Evolutionary conservation across 1,140 invertebrate species (phyloP).

Genomic region (Drosophila seguyi): DNA sequence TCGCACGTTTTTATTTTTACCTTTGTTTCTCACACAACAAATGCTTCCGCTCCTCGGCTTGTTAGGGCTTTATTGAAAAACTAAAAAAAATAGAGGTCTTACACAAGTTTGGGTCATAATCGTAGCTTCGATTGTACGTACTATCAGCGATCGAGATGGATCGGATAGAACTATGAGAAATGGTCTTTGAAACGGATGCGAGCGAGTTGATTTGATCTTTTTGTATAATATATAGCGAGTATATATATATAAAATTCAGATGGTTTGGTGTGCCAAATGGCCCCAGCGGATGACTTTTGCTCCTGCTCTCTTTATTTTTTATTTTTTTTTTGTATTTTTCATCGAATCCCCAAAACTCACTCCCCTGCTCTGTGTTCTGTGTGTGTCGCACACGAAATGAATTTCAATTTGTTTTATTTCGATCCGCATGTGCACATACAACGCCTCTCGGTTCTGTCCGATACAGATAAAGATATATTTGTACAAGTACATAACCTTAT

Average conservation of each 20-base stretch:
- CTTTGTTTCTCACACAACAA: slow-evolving; percentile 38
- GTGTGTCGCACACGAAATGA: slow-evolving; percentile 62
- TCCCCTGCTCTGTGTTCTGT: background rate
- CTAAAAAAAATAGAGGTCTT: slow-evolving; percentile 5
- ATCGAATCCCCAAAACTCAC: background rate
- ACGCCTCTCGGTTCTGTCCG: background rate
- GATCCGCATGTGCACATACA: slow-evolving; percentile 32
- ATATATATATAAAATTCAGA: background rate
- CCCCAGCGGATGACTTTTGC: slow-evolving; percentile 31
- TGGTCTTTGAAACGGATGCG: slow-evolving; percentile 36
- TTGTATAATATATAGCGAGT: slow-evolving; percentile 8
- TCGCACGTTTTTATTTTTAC: slow-evolving; percentile 74
- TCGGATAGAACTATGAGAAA: slow-evolving; percentile 22
- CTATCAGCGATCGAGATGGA: slow-evolving; percentile 3
- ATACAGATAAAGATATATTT: slow-evolving; percentile 48
- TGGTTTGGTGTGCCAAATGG: slow-evolving; percentile 46
- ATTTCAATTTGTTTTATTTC: slow-evolving; percentile 67
- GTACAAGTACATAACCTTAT: slow-evolving; percentile 31
- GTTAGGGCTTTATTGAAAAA: slow-evolving; percentile 44
- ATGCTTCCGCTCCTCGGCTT: slow-evolving; percentile 54
- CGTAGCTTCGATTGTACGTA: slow-evolving; percentile 3
- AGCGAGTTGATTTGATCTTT: slow-evolving; percentile 15
- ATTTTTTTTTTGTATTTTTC: background rate
- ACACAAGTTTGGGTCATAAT: slow-evolving; percentile 23
- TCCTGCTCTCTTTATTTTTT: slow-evolving; percentile 12